Conservation (phyloP, 2,888 invertebrate genomes). For the Pachycephus smyrnensis region DNA sequence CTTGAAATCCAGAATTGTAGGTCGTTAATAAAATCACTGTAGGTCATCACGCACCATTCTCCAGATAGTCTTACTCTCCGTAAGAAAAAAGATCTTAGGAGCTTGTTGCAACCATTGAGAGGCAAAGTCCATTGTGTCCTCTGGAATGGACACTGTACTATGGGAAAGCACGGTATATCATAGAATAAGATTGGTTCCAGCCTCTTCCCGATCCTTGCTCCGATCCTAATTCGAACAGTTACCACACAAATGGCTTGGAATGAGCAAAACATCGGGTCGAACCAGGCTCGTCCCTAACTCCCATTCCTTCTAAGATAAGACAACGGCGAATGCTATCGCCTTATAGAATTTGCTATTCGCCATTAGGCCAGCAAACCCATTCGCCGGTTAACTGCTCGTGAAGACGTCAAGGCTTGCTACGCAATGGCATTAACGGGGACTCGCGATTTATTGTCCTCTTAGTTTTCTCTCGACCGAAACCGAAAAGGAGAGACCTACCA, state of each 20-base stretch:
- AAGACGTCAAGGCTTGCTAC: constrained; percentile 36
- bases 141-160: background rate
- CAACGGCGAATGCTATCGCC: constrained; percentile 35
- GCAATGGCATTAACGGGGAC: constrained; percentile 31
- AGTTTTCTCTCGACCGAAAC: constrained; percentile 13
- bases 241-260: constrained; percentile 43
- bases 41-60: background rate
- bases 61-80: background rate
- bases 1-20: background rate
- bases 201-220: constrained; percentile 16
- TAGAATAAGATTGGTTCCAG: background rate
- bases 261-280: constrained; percentile 48
- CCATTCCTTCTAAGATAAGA: constrained; percentile 27
- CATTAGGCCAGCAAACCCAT: constrained; percentile 33
- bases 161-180: background rate
- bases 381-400: constrained; percentile 46
- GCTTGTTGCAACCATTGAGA: background rate
- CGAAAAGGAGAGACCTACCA: background rate
- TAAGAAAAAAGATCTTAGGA: background rate
- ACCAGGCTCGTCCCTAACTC: constrained; percentile 7
- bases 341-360: constrained; percentile 40
- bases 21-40: background rate
- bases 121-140: background rate
- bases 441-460: constrained; percentile 38
- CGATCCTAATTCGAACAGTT: constrained; percentile 37